phyloP scores from a whole-genome alignment of 2,113 vertebrate genomes.

The Zosterops lateralis region DNA sequence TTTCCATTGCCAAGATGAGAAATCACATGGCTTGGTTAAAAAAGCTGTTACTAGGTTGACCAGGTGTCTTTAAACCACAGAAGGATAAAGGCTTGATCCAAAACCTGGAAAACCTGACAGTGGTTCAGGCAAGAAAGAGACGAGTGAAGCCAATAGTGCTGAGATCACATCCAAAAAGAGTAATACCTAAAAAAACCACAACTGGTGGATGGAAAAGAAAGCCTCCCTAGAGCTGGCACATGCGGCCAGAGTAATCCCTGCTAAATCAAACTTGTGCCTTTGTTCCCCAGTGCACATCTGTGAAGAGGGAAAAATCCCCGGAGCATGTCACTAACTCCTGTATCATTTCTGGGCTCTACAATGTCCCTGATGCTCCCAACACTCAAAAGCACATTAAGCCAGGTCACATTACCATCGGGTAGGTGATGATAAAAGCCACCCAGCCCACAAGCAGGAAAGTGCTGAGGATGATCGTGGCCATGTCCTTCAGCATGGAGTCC shows the following conservation, averaged over 20 bases:
- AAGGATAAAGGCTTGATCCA: neutral
- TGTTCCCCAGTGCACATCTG: neutral
- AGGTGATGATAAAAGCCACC: constrained; percentile 96
- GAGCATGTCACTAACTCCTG: neutral
- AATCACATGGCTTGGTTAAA: neutral
- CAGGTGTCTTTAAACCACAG: neutral
- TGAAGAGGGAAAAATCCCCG: neutral
- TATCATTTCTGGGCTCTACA: neutral
- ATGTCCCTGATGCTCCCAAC: neutral
- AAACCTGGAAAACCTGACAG: neutral
- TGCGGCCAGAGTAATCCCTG: neutral
- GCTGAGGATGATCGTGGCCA: constrained; percentile 94
- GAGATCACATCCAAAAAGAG: neutral
- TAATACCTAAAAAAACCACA: neutral
- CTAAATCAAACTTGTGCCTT: neutral
- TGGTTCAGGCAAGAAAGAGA: neutral
- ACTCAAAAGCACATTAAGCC: neutral
- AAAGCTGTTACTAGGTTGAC: neutral
- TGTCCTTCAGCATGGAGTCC: constrained; percentile 93
- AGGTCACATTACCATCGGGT: constrained; percentile 84
- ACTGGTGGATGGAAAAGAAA: neutral
- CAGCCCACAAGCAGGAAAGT: constrained; percentile 94
- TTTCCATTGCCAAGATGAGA: neutral
- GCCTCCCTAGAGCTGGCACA: neutral
- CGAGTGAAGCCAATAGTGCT: neutral